Evolutionary conservation across 2,888 invertebrate genomes (phyloP), one percentile per base, ranked within the genome.

Genomic region (Microctonus brassicae): DNA sequence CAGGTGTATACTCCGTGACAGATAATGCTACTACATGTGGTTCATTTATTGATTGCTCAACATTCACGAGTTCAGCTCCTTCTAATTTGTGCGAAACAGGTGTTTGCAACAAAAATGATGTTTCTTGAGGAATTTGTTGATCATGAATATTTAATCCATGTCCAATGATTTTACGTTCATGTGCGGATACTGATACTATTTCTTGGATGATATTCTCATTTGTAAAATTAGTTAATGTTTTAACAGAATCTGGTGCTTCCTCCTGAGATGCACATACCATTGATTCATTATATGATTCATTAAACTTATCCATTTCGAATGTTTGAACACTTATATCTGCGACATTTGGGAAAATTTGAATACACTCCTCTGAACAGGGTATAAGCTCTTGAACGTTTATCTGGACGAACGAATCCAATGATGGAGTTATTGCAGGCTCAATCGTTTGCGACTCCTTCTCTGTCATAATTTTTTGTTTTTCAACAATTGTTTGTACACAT

Each of bases 291-390:
- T 42, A 13, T 20, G 33, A 39, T 22, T 70, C 58, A 17, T 1
- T 13, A 55, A n/a, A 57, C 33, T 68, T 55, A 34, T 58, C 39
- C 2, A 13, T 53, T 2, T 71, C 66, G n/a, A 13, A 65, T 13
- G 84, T 82, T 65, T 85, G 84, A 39, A 75, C 77, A 34, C 79
- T 78, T 2, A 75, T 78, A 3, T 85, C 84, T 13, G 77, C 68
- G 1, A 80, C 82, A 29, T 83, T 80, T 2, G 85, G 82, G 61
- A 81, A 66, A 47, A 83, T 84, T 76, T 88, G 88, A 11, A 81
- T 75, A 52, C 81, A 82, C 73, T 84, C 83, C 68, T 84, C 84
- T 17, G 66, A 71, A 3, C 80, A 82, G 7, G 79, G 78, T 33
- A 80, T 76, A 42, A 83, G 76, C 53, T 86, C 86, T 13, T 70